Base-by-base conservation (phyloP, 2,797 vertebrate species). In the Gadopsis bispinosus region DNA sequence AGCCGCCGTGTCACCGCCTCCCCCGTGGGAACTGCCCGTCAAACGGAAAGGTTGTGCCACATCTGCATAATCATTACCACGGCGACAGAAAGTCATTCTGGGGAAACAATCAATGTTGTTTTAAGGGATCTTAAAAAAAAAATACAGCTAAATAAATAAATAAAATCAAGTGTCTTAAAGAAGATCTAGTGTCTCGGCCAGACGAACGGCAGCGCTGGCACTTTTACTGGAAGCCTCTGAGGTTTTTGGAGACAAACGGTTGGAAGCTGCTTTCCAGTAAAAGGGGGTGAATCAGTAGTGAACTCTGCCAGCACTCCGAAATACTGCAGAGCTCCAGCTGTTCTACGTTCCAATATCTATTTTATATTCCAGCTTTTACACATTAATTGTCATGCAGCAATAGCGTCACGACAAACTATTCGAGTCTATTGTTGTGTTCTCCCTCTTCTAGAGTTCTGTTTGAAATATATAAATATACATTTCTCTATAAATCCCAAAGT, bases 21-120 rank as follows among this genome's bases (percentile, higher is more conserved):
- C 84, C 90, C 85, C 69, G 58, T 79, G 90, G 90, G 89, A 93
- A 66, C 80, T 31, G 86, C 82, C 88, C 85, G 80, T 93, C 92
- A 93, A 92, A 92, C 77, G 79, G 87, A 94, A 95, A 95, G 93
- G 94, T 94, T 94, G 92, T 85, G 90, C 83, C 87, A 73, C 91
- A 93, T 93, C 91, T 94, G 93, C 93, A 95, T 94, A 95, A 94
- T 95, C 94, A 87, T 94, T 94, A 94, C 76, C 48, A 20, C 87
- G 54, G 60, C 73, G 94, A 94, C 94, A 95, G 94, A 79, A 95
- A 95, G 94, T 95, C 94, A 59, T 94, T 95, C 59, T 83, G 79
- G 86, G 89, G 89, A 91, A 92, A 93, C 92, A 87, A 94, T 95
- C 94, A 94, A 95, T 95, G 93, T 93, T 93, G 91, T 94, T 95